Evolutionary conservation across 30 jellyfish, hydroid and myxozoan genomes (phyloP), one percentile per base, ranked within the genome.

Genomic region (Hydractinia symbiolongicarpus): DNA sequence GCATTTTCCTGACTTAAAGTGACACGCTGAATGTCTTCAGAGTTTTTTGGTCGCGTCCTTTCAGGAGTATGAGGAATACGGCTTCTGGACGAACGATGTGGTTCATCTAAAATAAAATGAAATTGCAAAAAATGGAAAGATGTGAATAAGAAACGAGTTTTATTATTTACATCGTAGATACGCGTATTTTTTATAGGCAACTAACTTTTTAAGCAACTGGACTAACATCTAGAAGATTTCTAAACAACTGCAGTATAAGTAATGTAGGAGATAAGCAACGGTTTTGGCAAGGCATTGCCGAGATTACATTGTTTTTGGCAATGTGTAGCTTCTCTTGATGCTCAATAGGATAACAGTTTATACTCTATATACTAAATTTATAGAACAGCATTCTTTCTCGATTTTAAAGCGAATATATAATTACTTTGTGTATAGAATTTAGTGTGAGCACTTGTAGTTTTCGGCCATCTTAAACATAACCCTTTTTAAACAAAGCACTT

Each of bases 81-180:
- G 40, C 74, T 64, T 64, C 74, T 7, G 17, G 74, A n/a, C 16
- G 74, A 64, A 13, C 74, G 74, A 7, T 64, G 74, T 7, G 74
- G 74, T 13, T 64, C 74, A 64, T 64, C 74, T 64, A 64, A 64
- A 64, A 44, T 58, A 58, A 58, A 58, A 16, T 58, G 19, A 58
- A 58, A 16, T 58, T 58, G 15, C 3, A 58, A 11, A 11, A 58
- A 58, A 58, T 11, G 15, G 69, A 11, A 58, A 58, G 69, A 58
- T 58, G 69, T 13, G 69, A 58, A 13, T 58, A 11, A 30, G 44
- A 58, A 58, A 11, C 69, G 69, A 11, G 1, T 13, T 58, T 58
- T 58, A 16, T 58, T 58, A 58, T 58, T 16, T 11, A 16, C 69
- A 13, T 58, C 69, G 69, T 30, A 30, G 44, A 30, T 2, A 30